Percentiles rank a stretch among this genome's conserved stretches.
These are phyloP conservation scores for Brenthis hecate DNA, from an alignment of 2,888 invertebrate genomes.

Conservation along the genomic window DNA sequence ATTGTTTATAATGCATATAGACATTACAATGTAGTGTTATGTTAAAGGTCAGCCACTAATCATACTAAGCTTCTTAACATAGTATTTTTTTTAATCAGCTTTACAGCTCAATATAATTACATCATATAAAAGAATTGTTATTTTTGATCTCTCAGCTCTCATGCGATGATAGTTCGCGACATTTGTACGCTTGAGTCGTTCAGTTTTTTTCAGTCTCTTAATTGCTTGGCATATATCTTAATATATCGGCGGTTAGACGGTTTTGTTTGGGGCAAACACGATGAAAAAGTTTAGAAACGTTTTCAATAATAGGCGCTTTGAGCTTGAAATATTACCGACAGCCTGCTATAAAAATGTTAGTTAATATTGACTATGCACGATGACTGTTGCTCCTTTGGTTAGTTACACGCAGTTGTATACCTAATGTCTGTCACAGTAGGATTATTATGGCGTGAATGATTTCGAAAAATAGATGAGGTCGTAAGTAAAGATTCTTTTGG, in stretches of 20 bases:
- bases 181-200: slow-evolving; percentile 53
- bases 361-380: slow-evolving; percentile 46
- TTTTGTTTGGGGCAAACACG: slow-evolving; percentile 47
- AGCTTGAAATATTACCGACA: slow-evolving; percentile 56
- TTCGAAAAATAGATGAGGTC: slow-evolving; percentile 6
- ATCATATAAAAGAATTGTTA: slow-evolving; percentile 46
- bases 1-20: too few species aligned
- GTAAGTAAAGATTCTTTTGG: slow-evolving; percentile 60
- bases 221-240: slow-evolving; percentile 67
- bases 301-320: slow-evolving; percentile 55
- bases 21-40: not conserved
- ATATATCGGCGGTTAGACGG: slow-evolving; percentile 46
- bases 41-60: not conserved
- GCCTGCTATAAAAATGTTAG: slow-evolving; percentile 53
- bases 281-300: slow-evolving; percentile 50
- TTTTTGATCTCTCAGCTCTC: slow-evolving; percentile 64
- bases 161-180: slow-evolving; percentile 67
- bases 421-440: slow-evolving; percentile 11
- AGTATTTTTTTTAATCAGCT: slow-evolving; percentile 1
- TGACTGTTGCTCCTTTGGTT: not conserved
- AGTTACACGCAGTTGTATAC: slow-evolving; percentile 30
- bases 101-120: slow-evolving; percentile 53
- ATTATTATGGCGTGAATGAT: slow-evolving; percentile 27
- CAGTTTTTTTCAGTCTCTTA: slow-evolving; percentile 67
- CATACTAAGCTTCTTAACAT: not conserved